Evolutionary conservation across 2,888 invertebrate genomes (phyloP).

Genomic region (Acanthoscelides obtectus): DNA sequence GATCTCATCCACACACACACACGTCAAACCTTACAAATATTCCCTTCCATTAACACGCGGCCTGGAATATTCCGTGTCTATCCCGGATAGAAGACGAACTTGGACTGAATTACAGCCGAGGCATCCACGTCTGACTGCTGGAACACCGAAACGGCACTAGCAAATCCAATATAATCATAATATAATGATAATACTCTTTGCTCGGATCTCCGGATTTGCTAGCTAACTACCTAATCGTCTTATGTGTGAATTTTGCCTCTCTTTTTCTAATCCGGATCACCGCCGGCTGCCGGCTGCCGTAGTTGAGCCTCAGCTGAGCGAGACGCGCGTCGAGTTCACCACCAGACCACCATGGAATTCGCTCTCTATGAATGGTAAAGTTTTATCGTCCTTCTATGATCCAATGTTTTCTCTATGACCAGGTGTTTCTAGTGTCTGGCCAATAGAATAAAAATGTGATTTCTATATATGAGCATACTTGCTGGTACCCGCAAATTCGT

Average conservation of each 20-base stretch:
- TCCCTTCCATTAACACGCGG: background rate
- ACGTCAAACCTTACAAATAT: background rate
- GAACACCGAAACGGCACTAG: slow-evolving; percentile 42
- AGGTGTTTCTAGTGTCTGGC: too few relatives aligned
- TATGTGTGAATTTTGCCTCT: slow-evolving; percentile 46
- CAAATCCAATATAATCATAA: slow-evolving; percentile 51
- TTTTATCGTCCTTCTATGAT: background rate
- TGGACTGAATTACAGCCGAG: slow-evolving; percentile 41
- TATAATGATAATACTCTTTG: slow-evolving; percentile 50
- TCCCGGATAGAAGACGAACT: slow-evolving; percentile 35
- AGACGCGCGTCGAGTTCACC: background rate
- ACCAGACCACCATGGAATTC: background rate
- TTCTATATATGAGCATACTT: too few relatives aligned
- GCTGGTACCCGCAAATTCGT: too few relatives aligned
- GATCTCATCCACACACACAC: background rate
- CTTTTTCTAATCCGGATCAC: slow-evolving; percentile 44
- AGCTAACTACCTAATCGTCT: slow-evolving; percentile 47
- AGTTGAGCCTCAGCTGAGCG: background rate
- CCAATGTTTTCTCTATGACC: too few relatives aligned
- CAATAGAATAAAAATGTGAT: too few relatives aligned
- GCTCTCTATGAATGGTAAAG: background rate
- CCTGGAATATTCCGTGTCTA: slow-evolving; percentile 18
- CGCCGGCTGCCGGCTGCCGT: slow-evolving; percentile 16
- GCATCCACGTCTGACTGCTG: background rate
- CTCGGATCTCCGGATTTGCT: slow-evolving; percentile 47